Evolutionary conservation across 2,113 vertebrate species (phyloP), one percentile per base, ranked within the genome.

Genomic region (Aphelocoma coerulescens): DNA sequence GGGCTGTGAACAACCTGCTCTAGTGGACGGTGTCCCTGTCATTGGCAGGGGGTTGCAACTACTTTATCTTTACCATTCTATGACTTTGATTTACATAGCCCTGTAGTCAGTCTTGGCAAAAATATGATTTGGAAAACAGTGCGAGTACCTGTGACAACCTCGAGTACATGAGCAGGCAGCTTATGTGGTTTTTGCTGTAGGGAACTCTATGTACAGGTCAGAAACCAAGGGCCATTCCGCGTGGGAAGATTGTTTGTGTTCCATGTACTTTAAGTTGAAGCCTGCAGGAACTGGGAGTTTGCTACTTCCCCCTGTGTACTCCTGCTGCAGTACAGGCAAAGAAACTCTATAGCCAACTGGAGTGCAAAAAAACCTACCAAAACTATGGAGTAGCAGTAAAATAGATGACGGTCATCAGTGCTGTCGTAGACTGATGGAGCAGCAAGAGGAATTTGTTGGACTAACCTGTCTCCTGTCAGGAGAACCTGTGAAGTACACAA

Each of bases 391-490:
- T 18, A 48, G 9, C 55, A 75, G 14, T 48, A 43, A 58, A 91
- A 63, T 27, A 51, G 57, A 80, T 62, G 28, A 83, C 66, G 32
- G 28, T 4, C 14, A 43, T 80, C 58, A 23, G n/a, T 69, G 37
- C 13, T 58, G 26, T 32, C 4, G 0, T 46, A 86, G 68, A 32
- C n/a, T 20, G 15, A 58, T 84, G 55, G 46, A 91, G 48, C 48
- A 81, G 41, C 15, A 66, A 81, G 80, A 62, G 51, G 61, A 81
- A 91, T 90, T 85, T 83, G 71, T 88, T 52, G 57, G 57, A 68
- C 18, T 57, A 59, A 90, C 41, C 21, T 49, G 44, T 55, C 32
- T 88, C 37, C 21, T 49, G 44, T 55, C 32, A 89, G 35, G 35
- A 76, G 41, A 85, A 44, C 11, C 20, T 61, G 4, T 57, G 52